phyloP scores from a whole-genome alignment of 2,797 vertebrate genomes.

The Xenentodon cancila region DNA sequence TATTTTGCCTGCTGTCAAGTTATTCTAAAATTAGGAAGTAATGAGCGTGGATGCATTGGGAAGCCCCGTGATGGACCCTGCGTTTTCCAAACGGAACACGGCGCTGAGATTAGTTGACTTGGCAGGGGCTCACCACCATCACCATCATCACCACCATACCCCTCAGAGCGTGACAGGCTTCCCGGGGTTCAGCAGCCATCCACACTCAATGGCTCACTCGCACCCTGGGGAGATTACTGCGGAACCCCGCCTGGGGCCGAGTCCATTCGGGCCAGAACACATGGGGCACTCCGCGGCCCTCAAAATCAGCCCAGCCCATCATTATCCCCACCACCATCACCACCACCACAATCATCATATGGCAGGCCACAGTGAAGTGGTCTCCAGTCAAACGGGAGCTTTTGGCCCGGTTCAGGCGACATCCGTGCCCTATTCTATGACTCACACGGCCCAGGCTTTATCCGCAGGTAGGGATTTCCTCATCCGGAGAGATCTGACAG shows the following conservation, averaged over 20 bases:
- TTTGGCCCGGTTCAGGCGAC: conserved; percentile 89
- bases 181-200: conserved; percentile 90
- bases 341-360: conserved; percentile 91
- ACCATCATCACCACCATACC: conserved; percentile 89
- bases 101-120: conserved; percentile 93
- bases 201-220: conserved; percentile 88
- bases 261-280: conserved; percentile 92
- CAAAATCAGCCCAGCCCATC: conserved; percentile 94
- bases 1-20: conserved; percentile 91
- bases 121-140: conserved; percentile 89
- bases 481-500: conserved; percentile 89
- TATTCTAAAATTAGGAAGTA: conserved; percentile 89
- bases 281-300: conserved; percentile 92
- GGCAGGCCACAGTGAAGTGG: conserved; percentile 92
- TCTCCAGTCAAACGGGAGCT: conserved; percentile 92
- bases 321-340: conserved; percentile 89
- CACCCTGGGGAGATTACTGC: conserved; percentile 89
- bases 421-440: conserved; percentile 85
- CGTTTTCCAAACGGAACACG: conserved; percentile 91
- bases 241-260: conserved; percentile 90
- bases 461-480: conserved; percentile 92
- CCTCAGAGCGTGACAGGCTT: conserved; percentile 93
- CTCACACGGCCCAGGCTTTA: conserved; percentile 87
- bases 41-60: conserved; percentile 90
- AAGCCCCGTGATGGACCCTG: conserved; percentile 90